Percentiles rank a stretch among this genome's conserved stretches.
Conservation (phyloP, 2,888 invertebrate genomes). For the Mythimna loreyi region DNA sequence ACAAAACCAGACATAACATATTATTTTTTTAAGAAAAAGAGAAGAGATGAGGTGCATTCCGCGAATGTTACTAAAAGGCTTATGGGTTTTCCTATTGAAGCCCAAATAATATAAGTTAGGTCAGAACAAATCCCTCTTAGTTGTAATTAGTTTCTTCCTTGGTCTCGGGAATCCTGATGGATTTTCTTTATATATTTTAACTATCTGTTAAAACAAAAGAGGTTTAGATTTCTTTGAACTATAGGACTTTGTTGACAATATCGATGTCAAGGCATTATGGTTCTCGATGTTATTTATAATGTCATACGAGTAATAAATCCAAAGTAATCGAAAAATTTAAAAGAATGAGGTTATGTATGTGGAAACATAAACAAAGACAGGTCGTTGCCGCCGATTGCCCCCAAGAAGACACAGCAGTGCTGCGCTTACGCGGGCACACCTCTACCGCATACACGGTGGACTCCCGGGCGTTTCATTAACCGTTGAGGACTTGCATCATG, state of each 20-base stretch:
- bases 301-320: background rate
- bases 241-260: background rate
- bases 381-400: too few relatives aligned
- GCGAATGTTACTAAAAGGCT: too few relatives aligned
- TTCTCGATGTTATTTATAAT: background rate
- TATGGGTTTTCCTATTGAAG: too few relatives aligned
- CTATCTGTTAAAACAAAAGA: conserved; percentile 24
- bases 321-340: background rate
- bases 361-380: too few relatives aligned
- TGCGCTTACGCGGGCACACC: too few relatives aligned
- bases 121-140: conserved; percentile 19
- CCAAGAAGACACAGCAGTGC: too few relatives aligned
- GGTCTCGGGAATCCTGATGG: background rate
- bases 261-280: conserved; percentile 3
- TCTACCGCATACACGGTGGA: too few relatives aligned
- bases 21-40: too few relatives aligned
- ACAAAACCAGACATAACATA: too few relatives aligned
- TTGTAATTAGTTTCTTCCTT: conserved; percentile 35
- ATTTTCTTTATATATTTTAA: conserved; percentile 25
- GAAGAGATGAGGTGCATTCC: too few relatives aligned
- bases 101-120: conserved; percentile 16
- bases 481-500: too few relatives aligned
- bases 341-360: background rate
- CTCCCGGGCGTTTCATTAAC: too few relatives aligned
- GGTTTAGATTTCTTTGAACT: conserved; percentile 7